A percentile compares a stretch with the other conserved stretches of the same genome.
Evolutionary conservation across 2,888 invertebrate species (phyloP).

Genomic region (Charanyca ferruginea): DNA sequence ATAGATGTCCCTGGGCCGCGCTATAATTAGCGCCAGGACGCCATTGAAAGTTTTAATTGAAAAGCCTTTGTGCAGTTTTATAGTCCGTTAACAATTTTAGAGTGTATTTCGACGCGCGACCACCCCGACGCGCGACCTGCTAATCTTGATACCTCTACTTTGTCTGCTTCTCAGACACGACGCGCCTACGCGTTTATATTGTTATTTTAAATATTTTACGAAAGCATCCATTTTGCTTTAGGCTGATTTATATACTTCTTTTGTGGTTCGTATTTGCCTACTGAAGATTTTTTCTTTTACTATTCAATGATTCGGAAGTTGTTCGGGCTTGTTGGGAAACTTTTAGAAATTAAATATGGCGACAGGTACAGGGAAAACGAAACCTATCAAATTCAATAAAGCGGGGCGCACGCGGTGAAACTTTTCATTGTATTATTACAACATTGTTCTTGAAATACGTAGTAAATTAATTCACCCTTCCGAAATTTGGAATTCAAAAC

Average conservation of each 20-base stretch:
- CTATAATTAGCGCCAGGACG: slow-evolving; percentile 87
- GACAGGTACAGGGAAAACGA: slow-evolving; percentile 53
- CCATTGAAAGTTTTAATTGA: slow-evolving; percentile 90
- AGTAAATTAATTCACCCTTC: slow-evolving; percentile 87
- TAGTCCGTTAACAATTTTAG: slow-evolving; percentile 86
- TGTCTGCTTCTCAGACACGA: slow-evolving; percentile 49
- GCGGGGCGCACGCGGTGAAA: slow-evolving; percentile 63
- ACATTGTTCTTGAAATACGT: slow-evolving; percentile 76
- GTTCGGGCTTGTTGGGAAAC: slow-evolving; percentile 32
- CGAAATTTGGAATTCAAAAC: slow-evolving; percentile 85
- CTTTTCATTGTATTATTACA: slow-evolving; percentile 76
- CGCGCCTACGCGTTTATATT: slow-evolving; percentile 22
- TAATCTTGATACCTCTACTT: slow-evolving; percentile 76
- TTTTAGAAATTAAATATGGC: slow-evolving; percentile 54
- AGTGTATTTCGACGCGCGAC: slow-evolving; percentile 72
- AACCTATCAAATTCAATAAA: slow-evolving; percentile 70
- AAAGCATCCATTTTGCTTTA: slow-evolving; percentile 9
- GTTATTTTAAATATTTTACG: slow-evolving; percentile 25
- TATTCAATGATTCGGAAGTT: slow-evolving; percentile 49
- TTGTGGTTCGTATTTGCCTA: slow-evolving; percentile 5
- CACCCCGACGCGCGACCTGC: slow-evolving; percentile 52
- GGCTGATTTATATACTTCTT: slow-evolving; percentile 12
- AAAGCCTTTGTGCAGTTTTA: slow-evolving; percentile 89
- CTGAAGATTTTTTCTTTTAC: slow-evolving; percentile 33
- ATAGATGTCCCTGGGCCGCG: slow-evolving; percentile 84